Base-by-base conservation (phyloP, 2,888 invertebrate species). In the Andrena minutula region DNA sequence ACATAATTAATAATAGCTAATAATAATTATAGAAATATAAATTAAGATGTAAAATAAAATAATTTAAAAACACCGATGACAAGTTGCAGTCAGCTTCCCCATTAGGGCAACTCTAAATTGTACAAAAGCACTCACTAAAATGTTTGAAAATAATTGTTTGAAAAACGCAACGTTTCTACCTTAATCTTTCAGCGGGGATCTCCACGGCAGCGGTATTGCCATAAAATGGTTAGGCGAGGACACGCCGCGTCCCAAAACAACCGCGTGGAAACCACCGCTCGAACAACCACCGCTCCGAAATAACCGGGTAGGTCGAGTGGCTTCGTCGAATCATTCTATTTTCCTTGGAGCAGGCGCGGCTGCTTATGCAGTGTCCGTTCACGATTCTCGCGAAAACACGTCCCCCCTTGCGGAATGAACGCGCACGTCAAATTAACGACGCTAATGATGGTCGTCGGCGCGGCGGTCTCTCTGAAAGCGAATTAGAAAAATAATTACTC, bases 401-500 rank as follows among this genome's bases (percentile, higher is more conserved):
- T 41, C 28, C 8, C 58, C 35, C 30, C n/a, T 16, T 56, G 32
- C 16, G 28, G n/a, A 26, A 28, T 20, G 28, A 53, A 58, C 32
- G 47, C 41, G 4, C 32, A n/a, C 61, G 63, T 26, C 30, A 81
- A 81, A 81, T 79, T 79, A 81, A 79, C 73, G 80, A 60, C 49
- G 49, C 63, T 79, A 80, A 79, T 72, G 80, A 79, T 80, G 56
- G 68, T 51, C 41, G 61, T 16, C 35, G 30, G 26, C 2, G 23
- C 26, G 12, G 28, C 8, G 41, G 5, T 10, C 23, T n/a, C 8
- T 16, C 20, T 20, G 30, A 56, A 16, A 49, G 51, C 53, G 66
- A 79, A 72, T 72, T 56, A 79, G 66, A 79, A 79, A 79, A 79
- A 80, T 79, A 79, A 79, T 79, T 76, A 72, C 79, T 66, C 32